These are phyloP conservation scores for Protophormia terraenovae DNA, from an alignment of 2,888 invertebrate species.

Conservation along the genomic window DNA sequence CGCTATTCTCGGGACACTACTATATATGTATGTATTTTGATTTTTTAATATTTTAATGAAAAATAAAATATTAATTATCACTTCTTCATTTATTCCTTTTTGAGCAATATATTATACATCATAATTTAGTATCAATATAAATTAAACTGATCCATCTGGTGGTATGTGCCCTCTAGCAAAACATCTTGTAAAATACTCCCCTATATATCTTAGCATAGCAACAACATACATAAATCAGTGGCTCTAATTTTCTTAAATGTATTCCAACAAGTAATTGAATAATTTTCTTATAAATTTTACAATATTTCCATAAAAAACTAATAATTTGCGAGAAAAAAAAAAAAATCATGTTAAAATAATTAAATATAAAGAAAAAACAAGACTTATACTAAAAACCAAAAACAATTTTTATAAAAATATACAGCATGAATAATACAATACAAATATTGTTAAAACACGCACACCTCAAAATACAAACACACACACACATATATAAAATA, in stretches of 20 bases:
- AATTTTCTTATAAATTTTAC: constrained; percentile 41
- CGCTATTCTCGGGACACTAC: too few species aligned
- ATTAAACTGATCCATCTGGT: not conserved
- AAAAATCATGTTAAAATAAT: constrained; percentile 51
- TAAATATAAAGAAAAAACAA: constrained; percentile 12
- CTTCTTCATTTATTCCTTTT: too few species aligned
- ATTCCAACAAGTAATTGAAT: constrained; percentile 34
- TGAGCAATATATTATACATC: too few species aligned
- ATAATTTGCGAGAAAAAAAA: constrained; percentile 22
- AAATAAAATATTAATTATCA: too few species aligned
- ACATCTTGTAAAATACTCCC: not conserved
- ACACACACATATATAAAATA: not conserved
- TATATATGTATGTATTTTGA: too few species aligned
- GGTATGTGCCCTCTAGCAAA: not conserved
- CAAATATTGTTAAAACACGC: constrained; percentile 33
- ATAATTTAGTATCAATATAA: too few species aligned
- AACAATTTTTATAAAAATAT: constrained; percentile 2
- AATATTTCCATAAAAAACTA: constrained; percentile 9
- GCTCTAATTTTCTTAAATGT: not conserved
- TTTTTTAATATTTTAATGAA: too few species aligned
- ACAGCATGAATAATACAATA: constrained; percentile 31
- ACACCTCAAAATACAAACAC: constrained; percentile 18
- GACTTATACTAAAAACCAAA: not conserved
- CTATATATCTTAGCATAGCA: not conserved
- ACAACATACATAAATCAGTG: not conserved